Evolutionary conservation across 2,888 invertebrate genomes (phyloP).

Genomic region (Endotricha flammealis): DNA sequence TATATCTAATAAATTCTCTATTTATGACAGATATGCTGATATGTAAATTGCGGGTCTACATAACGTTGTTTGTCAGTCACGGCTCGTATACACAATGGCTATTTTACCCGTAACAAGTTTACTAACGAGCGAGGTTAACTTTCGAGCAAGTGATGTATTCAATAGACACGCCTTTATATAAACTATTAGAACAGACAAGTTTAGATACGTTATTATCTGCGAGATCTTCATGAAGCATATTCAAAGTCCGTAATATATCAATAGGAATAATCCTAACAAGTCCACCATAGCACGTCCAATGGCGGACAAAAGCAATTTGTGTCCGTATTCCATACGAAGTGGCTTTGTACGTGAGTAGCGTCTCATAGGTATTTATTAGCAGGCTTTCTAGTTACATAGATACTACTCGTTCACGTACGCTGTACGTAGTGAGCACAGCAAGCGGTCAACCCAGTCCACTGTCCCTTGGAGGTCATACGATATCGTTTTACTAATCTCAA

Average conservation of each 20-base stretch:
- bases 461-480: constrained; percentile 54
- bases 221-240: constrained; percentile 32
- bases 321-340: constrained; percentile 69
- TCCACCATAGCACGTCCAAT: constrained; percentile 57
- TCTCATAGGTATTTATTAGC: constrained; percentile 72
- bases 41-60: constrained; percentile 10
- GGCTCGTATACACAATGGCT: constrained; percentile 6
- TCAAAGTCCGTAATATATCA: constrained; percentile 57
- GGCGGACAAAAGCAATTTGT: constrained; percentile 75
- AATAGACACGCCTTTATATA: constrained; percentile 11
- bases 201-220: constrained; percentile 45
- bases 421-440: constrained; percentile 20
- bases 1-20: constrained; percentile 24
- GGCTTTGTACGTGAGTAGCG: constrained; percentile 66
- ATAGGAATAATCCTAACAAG: constrained; percentile 48
- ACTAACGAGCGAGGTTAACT: constrained; percentile 24
- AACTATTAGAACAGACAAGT: constrained; percentile 41
- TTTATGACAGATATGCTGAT: constrained; percentile 13
- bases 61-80: constrained; percentile 7
- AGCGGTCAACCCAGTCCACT: constrained; percentile 24
- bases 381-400: constrained; percentile 46
- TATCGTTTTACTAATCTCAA: constrained; percentile 57
- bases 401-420: constrained; percentile 31
- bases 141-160: constrained; percentile 14
- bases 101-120: constrained; percentile 19